Percentiles rank a stretch among this genome's conserved stretches.
These are phyloP conservation scores for Platysternon megacephalum DNA, from an alignment of 2,113 vertebrate species.

Conservation along the genomic window DNA sequence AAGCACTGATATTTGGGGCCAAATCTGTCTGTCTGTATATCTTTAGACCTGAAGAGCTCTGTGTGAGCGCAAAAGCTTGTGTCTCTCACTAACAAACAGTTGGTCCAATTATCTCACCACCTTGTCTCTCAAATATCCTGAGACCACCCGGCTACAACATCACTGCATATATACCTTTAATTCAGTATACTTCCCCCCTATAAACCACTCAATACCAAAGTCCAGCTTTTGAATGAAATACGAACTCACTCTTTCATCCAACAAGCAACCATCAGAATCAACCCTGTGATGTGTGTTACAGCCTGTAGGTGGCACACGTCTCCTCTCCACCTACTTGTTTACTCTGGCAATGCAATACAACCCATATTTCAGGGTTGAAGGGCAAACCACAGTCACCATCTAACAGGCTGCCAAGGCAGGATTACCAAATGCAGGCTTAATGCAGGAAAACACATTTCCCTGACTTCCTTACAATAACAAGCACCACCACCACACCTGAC, in stretches of 20 bases:
- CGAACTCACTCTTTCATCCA: not conserved
- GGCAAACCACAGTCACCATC: not conserved
- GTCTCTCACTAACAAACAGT: not conserved
- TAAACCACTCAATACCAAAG: not conserved
- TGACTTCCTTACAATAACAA: conserved; percentile 2
- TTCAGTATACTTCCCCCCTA: not conserved
- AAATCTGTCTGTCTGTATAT: not conserved
- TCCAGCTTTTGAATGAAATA: not conserved
- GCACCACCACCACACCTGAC: not conserved
- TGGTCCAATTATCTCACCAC: not conserved
- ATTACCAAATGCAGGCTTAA: not conserved
- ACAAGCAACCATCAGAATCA: not conserved
- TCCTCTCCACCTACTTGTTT: not conserved
- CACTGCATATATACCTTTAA: not conserved
- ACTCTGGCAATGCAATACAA: rapidly evolving
- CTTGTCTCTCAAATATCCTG: not conserved
- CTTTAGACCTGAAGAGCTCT: not conserved
- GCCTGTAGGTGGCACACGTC: conserved; percentile 48
- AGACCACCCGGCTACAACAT: not conserved
- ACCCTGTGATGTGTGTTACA: not conserved
- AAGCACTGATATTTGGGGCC: not conserved
- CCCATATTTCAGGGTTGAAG: not conserved
- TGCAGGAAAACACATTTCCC: conserved; percentile 2
- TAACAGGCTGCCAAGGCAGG: not conserved
- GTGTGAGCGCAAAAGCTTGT: not conserved